Base-by-base conservation (phyloP, 1,140 invertebrate genomes). In the Leptoteleia sp. region DNA sequence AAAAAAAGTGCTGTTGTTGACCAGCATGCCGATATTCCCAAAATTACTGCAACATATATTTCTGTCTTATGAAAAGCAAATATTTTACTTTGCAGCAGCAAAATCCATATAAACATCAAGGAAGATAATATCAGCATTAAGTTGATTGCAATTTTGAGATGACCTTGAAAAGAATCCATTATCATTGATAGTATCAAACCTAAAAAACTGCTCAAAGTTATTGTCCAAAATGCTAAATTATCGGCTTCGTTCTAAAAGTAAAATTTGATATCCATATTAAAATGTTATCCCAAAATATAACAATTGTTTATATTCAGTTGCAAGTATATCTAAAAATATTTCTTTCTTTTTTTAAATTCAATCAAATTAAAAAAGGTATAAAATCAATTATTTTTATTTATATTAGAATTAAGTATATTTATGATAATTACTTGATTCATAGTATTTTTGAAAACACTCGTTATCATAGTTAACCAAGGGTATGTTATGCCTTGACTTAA, bases 1-100 rank as follows among this genome's bases (percentile, higher is more conserved):
- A 88, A 88, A 71, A 90, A 91, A 8, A 91, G 76, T 0, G 91
- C 89, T 0, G 85, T 80, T 0, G 87, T 85, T 8, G 89, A 88
- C 82, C 89, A 90, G 31, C 89, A 88, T 45, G 86, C 83, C 6
- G 90, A 80, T 35, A 90, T 81, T 9, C 85, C 89, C 6, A 88
- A 57, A 19, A 89, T 83, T 4, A 89, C 84, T 15, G 83, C 82
- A 43, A 50, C 35, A 37, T 80, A 87, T 11, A 80, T 54, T 76
- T 81, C 81, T 57, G 76, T 68, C 71, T 82, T 85, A 31, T 77
- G 82, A 48, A 84, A 88, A 17, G 38, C 61, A 5, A 87, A 52
- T n/a, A 84, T 55, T 19, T 67, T 54, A 67, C 80, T 82, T 8
- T 83, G 80, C 1, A 86, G 57, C 11, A 88, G 35, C 9, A 85